Evolutionary conservation across 2,113 vertebrate genomes (phyloP), one percentile per base, ranked within the genome.

Genomic region (Thryonomys swinderianus): DNA sequence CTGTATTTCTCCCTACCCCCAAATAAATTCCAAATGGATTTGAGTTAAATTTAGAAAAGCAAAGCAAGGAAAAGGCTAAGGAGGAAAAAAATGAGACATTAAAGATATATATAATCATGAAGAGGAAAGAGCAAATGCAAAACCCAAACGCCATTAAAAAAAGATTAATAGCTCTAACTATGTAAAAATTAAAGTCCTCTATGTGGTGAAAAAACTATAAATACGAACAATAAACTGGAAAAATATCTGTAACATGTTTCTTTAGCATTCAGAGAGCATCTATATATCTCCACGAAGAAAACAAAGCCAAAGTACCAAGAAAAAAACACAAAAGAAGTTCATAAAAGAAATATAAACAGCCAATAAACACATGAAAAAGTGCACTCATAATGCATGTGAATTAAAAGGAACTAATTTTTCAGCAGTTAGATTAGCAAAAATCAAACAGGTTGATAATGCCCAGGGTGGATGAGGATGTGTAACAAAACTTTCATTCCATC

Each of bases 11-110:
- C 53, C 76, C 55, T 40, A 85, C 25, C 10, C n/a, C 40, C 55
- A 95, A 89, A 93, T 82, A 88, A 94, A 92, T 78, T 92, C 90
- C 57, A 96, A 62, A 51, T 3, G 53, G 83, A 69, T 86, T 92
- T 92, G 37, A 57, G 25, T 80, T 90, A 42, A 71, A 90, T 88
- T 96, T 90, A 90, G n/a, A 96, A 95, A 90, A 96, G 66, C 32
- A 95, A 92, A 96, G 30, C 55, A 53, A 66, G 88, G 85, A 92
- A 92, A 93, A 84, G 69, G 9, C 64, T 37, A 37, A 69, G 59
- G 81, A 83, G 48, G 13, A 66, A 86, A 66, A 89, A 81, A 73
- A 61, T 69, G 57, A 32, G 42, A 71, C 93, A 90, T 91, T 95
- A 93, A 93, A 95, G 57, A 96, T 80, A 95, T 66, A 92, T 91